Evolutionary conservation across 2,797 vertebrate species (phyloP).

Genomic region (Epinephelus awoara): DNA sequence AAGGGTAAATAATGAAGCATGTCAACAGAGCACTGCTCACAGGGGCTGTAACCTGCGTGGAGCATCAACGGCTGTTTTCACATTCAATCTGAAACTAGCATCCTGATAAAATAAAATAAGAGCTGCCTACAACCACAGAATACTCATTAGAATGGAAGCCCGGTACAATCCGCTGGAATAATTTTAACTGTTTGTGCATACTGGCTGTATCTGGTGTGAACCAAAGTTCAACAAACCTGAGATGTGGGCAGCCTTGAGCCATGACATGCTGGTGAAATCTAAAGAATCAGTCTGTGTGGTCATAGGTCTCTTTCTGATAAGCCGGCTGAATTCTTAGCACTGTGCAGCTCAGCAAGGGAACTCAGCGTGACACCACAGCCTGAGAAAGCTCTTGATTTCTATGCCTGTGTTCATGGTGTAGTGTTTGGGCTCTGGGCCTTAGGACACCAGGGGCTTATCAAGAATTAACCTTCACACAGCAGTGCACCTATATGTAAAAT

Average conservation of each 20-base stretch:
- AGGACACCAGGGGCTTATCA: conserved; percentile 65
- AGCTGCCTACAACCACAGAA: conserved; percentile 43
- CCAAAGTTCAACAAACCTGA: conserved; percentile 62
- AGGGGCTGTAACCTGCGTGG: conserved; percentile 54
- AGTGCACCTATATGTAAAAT: conserved; percentile 76
- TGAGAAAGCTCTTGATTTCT: conserved; percentile 70
- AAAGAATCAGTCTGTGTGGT: conserved; percentile 66
- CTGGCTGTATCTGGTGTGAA: conserved; percentile 42
- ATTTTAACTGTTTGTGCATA: conserved; percentile 17
- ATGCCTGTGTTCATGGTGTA: conserved; percentile 54
- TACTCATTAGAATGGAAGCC: conserved; percentile 43
- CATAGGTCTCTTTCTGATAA: conserved; percentile 75
- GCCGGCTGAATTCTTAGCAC: conserved; percentile 66
- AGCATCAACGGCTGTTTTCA: conserved; percentile 60
- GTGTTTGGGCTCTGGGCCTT: conserved; percentile 59
- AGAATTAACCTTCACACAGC: conserved; percentile 76
- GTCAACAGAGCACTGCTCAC: conserved; percentile 66
- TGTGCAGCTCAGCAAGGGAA: conserved; percentile 35
- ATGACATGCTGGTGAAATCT: conserved; percentile 62
- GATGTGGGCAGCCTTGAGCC: conserved; percentile 54
- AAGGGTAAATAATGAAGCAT: conserved; percentile 76
- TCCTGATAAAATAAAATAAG: conserved; percentile 53
- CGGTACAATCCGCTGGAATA: conserved; percentile 32
- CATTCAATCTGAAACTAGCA: conserved; percentile 59
- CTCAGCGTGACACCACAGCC: conserved; percentile 60